phyloP scores from a whole-genome alignment of 2,797 vertebrate species.

The Clarias platycephalus region DNA sequence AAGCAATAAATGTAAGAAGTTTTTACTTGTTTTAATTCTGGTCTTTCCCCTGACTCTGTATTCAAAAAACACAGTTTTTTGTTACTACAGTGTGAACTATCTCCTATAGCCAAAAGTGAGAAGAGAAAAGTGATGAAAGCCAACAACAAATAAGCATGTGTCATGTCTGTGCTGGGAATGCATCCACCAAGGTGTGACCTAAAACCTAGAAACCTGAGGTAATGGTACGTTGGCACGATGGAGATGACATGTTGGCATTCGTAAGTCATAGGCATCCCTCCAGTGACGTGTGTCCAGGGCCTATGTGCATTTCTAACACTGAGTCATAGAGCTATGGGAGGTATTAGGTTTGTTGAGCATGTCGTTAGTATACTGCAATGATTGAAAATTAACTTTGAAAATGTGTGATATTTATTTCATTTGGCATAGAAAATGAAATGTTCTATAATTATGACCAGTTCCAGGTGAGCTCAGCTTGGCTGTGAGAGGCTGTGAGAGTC shows the following conservation, averaged over 20 bases:
- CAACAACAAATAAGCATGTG: not conserved
- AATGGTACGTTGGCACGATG: constrained; percentile 38
- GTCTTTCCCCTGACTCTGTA: not conserved
- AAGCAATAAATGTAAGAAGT: not conserved
- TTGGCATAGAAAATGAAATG: constrained; percentile 46
- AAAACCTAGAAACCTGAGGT: constrained; percentile 40
- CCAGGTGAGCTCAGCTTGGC: constrained; percentile 53
- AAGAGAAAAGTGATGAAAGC: not conserved
- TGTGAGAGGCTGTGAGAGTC: constrained; percentile 45
- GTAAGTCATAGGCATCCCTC: constrained; percentile 7
- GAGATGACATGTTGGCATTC: not conserved
- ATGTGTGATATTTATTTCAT: constrained; percentile 53
- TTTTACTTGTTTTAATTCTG: not conserved
- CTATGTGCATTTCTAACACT: constrained; percentile 34
- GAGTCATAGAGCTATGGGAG: constrained; percentile 47
- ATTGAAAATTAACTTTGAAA: constrained; percentile 31
- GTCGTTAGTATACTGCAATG: constrained; percentile 40
- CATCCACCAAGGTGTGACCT: constrained; percentile 37
- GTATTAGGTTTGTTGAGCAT: constrained; percentile 40
- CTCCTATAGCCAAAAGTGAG: not conserved
- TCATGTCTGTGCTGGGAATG: constrained; percentile 2
- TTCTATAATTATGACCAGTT: constrained; percentile 44
- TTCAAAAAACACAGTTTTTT: not conserved
- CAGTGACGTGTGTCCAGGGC: constrained; percentile 36
- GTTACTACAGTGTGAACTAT: not conserved